Percentiles rank a stretch among this genome's conserved stretches.
Evolutionary conservation across 2,113 vertebrate genomes (phyloP).

Genomic region (Limnothrissa miodon): DNA sequence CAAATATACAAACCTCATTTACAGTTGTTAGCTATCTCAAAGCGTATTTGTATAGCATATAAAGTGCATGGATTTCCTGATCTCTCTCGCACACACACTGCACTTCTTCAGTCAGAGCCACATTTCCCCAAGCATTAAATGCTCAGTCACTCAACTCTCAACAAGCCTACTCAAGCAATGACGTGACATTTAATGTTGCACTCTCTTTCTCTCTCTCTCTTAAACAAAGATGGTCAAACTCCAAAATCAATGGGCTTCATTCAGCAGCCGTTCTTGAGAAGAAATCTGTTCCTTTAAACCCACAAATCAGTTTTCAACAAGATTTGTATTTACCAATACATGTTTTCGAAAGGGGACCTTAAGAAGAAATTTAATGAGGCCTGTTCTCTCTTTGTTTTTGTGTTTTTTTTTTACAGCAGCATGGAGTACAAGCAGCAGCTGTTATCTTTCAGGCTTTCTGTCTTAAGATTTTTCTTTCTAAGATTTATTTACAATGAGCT

Average conservation of each 20-base stretch:
- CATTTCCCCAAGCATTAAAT: not conserved
- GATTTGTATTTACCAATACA: too few species aligned
- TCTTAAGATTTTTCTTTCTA: not conserved
- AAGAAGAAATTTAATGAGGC: too few species aligned
- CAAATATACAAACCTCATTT: not conserved
- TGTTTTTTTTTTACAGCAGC: too few species aligned
- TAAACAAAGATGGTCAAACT: too few species aligned
- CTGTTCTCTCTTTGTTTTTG: too few species aligned
- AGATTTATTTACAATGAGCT: not conserved
- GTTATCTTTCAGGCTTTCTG: not conserved
- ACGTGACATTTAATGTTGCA: not conserved
- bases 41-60: not conserved
- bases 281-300: too few species aligned
- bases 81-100: not conserved
- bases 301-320: too few species aligned
- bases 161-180: not conserved
- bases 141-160: not conserved
- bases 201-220: not conserved
- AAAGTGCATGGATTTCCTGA: not conserved
- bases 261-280: too few species aligned
- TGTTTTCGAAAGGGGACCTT: too few species aligned
- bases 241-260: too few species aligned
- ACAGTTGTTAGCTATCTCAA: not conserved
- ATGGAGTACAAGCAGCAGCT: too few species aligned
- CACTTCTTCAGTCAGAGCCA: not conserved